phyloP scores from a whole-genome alignment of 37 sponge, comb jelly and placozoan genomes.

The Ephydatia muelleri region DNA sequence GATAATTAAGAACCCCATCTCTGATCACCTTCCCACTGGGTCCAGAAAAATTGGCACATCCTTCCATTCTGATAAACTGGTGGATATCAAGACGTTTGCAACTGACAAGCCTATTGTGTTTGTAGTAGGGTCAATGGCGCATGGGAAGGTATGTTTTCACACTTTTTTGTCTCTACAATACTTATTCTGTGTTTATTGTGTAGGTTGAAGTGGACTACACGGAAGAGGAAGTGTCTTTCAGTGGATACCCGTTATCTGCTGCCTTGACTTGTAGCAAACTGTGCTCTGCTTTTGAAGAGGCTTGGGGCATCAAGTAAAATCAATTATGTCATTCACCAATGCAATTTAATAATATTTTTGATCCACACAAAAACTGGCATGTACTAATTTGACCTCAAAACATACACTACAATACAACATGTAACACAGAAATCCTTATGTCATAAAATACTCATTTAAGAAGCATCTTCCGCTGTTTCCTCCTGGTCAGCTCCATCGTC shows the following conservation, averaged over 20 bases:
- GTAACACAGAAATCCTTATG: not conserved
- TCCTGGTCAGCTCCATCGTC: conserved; percentile 88
- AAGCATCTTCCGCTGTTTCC: conserved; percentile 25
- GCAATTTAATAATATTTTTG: not conserved
- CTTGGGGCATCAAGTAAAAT: conserved; percentile 75
- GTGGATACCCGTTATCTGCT: conserved; percentile 96
- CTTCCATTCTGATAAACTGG: conserved; percentile 79
- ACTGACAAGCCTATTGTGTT: conserved; percentile 91
- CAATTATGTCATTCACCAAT: not conserved
- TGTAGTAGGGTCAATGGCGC: conserved; percentile 97
- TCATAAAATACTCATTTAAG: conserved; percentile 31
- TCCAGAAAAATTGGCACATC: conserved; percentile 93
- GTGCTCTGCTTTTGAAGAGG: conserved; percentile 92
- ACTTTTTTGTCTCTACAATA: not conserved
- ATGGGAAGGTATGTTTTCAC: conserved; percentile 75
- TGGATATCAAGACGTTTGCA: conserved; percentile 75
- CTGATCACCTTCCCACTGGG: conserved; percentile 92
- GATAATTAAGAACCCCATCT: conserved; percentile 98
- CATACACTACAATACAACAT: not conserved
- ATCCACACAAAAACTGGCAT: not conserved
- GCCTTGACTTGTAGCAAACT: conserved; percentile 96
- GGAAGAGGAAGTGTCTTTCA: conserved; percentile 92
- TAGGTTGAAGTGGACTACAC: conserved; percentile 90
- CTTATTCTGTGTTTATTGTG: too few species aligned
- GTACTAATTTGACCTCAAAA: not conserved